phyloP scores from a whole-genome alignment of 2,113 vertebrate species.

The Anguilla japonica region DNA sequence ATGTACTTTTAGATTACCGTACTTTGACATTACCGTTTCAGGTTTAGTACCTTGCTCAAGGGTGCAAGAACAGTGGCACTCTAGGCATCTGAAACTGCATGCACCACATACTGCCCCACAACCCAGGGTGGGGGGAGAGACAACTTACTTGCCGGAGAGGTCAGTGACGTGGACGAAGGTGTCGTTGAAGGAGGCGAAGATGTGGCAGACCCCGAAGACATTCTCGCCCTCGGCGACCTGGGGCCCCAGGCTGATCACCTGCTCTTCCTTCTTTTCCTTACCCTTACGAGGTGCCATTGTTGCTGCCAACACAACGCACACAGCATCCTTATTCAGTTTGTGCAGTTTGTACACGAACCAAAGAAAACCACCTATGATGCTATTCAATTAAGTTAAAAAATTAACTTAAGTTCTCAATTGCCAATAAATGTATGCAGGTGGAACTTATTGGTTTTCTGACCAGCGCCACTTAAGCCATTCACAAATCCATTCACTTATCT shows the following conservation, averaged over 20 bases:
- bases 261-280: slow-evolving; percentile 99
- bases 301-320: not conserved
- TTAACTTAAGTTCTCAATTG: no score
- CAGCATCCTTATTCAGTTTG: not conserved
- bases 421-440: not conserved
- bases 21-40: no score
- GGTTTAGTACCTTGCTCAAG: no score
- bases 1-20: no score
- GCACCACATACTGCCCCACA: not conserved
- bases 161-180: slow-evolving; percentile 96
- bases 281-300: slow-evolving; percentile 98
- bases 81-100: not conserved
- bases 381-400: no score
- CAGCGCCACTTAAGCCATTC: not conserved
- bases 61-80: no score
- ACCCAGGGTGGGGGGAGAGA: not conserved
- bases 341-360: no score
- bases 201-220: slow-evolving; percentile 95
- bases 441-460: not conserved
- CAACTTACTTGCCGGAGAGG: slow-evolving; percentile 93
- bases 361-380: no score
- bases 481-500: no score
- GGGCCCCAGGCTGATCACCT: slow-evolving; percentile 95
- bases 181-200: slow-evolving; percentile 98
- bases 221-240: slow-evolving; percentile 98